phyloP scores from a whole-genome alignment of 2,797 vertebrate species.

The Ptychobarbus kaznakovi region DNA sequence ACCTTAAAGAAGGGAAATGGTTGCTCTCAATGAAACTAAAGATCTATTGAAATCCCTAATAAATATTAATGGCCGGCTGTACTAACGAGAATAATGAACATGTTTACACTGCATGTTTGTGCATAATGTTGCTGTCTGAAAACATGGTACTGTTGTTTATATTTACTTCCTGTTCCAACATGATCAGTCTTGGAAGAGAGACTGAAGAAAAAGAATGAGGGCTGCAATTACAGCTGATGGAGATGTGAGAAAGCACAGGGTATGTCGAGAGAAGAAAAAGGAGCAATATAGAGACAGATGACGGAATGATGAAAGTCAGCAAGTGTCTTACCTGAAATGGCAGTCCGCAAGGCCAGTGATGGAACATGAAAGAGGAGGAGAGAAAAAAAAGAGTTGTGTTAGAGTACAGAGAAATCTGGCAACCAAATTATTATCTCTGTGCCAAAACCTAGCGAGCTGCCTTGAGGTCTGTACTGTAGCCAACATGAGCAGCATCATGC shows the following conservation, averaged over 20 bases:
- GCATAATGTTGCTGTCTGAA: conserved; percentile 37
- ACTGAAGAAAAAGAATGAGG: conserved; percentile 35
- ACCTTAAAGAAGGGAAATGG: background rate
- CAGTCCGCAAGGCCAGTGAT: conserved; percentile 66
- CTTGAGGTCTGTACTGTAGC: background rate
- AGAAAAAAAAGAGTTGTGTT: conserved; percentile 57
- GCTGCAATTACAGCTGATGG: conserved; percentile 61
- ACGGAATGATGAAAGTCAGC: conserved; percentile 69
- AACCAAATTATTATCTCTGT: conserved; percentile 5
- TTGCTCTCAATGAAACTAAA: background rate
- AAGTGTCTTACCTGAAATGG: conserved; percentile 81
- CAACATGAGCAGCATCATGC: background rate
- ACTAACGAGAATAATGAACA: conserved; percentile 39
- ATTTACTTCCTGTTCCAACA: conserved; percentile 33
- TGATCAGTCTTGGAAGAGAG: conserved; percentile 27
- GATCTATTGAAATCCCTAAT: background rate
- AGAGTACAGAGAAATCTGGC: conserved; percentile 34
- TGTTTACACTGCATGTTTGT: conserved; percentile 46
- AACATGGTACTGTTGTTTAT: conserved; percentile 44
- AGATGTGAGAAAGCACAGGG: conserved; percentile 7
- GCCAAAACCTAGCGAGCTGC: background rate
- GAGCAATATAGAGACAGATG: conserved; percentile 53
- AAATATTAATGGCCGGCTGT: background rate
- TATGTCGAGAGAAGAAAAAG: conserved; percentile 45
- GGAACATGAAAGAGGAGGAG: conserved; percentile 78